Evolutionary conservation across 2,113 vertebrate species (phyloP).

Genomic region (Junco hyemalis): DNA sequence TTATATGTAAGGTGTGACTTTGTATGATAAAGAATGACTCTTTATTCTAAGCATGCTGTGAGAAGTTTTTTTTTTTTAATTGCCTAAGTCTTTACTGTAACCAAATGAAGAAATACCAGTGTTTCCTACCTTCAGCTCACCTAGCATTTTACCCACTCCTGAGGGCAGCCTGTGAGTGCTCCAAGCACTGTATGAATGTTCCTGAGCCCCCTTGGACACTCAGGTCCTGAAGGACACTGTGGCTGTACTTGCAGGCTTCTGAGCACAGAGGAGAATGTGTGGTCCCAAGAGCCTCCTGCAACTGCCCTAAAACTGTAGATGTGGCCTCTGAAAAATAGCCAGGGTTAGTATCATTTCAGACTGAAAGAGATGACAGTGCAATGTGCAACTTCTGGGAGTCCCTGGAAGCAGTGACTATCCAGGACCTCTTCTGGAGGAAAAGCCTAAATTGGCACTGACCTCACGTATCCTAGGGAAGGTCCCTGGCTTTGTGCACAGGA

Average conservation of each 20-base stretch:
- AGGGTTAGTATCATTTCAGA: not conserved
- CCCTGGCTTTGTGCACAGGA: not conserved
- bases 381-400: not conserved
- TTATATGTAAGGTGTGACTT: constrained; percentile 23
- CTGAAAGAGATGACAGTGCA: not conserved
- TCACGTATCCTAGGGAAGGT: not conserved
- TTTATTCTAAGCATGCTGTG: not conserved
- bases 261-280: not conserved
- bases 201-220: not conserved
- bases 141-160: not conserved
- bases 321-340: not conserved
- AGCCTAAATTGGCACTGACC: not conserved
- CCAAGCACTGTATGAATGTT: not conserved
- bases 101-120: not conserved
- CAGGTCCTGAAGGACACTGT: not conserved
- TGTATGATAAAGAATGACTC: constrained; percentile 11
- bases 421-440: not conserved
- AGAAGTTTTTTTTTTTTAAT: not conserved
- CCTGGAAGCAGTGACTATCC: not conserved
- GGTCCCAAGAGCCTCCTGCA: not conserved
- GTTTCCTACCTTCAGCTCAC: not conserved
- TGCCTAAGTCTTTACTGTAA: not conserved
- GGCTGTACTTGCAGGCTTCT: not conserved
- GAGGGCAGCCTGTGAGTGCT: not conserved
- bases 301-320: not conserved